Evolutionary conservation across 1,140 invertebrate genomes (phyloP).

Genomic region (Pseudomyrmex concolor): DNA sequence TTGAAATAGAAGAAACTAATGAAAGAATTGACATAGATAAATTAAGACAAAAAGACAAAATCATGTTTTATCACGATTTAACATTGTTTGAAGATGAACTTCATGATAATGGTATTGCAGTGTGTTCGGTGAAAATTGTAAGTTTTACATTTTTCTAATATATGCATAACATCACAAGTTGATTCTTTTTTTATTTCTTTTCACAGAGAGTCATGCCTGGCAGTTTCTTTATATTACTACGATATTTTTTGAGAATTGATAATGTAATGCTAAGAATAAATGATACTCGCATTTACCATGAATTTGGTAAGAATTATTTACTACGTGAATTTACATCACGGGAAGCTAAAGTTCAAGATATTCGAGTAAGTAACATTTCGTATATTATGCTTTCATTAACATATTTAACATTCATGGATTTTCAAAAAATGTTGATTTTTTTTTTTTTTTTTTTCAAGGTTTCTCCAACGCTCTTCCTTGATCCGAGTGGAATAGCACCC

Average conservation of each 20-base stretch:
- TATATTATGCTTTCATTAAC: conserved; percentile 1
- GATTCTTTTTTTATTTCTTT: conserved; percentile 68
- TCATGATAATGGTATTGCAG: conserved; percentile 98
- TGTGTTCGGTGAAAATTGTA: conserved; percentile 97
- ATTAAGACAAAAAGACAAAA: conserved; percentile 95
- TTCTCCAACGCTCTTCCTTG: conserved; percentile 84
- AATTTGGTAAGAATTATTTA: conserved; percentile 90
- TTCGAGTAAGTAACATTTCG: conserved; percentile 80
- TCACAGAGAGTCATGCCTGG: conserved; percentile 97
- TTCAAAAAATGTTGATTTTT: conserved; percentile 29
- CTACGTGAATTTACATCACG: conserved; percentile 91
- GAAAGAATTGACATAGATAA: conserved; percentile 96
- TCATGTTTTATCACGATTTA: conserved; percentile 97
- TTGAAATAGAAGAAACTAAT: conserved; percentile 87
- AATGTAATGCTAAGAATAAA: conserved; percentile 94
- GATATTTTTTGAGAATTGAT: conserved; percentile 97
- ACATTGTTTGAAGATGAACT: conserved; percentile 99
- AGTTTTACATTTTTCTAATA: conserved; percentile 80
- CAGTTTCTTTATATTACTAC: conserved; percentile 95
- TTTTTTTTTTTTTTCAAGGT: conserved; percentile 78
- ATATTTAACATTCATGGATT: no score
- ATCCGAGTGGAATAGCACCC: conserved; percentile 86
- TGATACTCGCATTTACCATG: conserved; percentile 96
- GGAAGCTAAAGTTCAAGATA: conserved; percentile 89
- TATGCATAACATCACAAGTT: conserved; percentile 16